Base-by-base conservation (phyloP, 37 sponge, comb jelly and placozoan genomes). In the Ephydatia muelleri region DNA sequence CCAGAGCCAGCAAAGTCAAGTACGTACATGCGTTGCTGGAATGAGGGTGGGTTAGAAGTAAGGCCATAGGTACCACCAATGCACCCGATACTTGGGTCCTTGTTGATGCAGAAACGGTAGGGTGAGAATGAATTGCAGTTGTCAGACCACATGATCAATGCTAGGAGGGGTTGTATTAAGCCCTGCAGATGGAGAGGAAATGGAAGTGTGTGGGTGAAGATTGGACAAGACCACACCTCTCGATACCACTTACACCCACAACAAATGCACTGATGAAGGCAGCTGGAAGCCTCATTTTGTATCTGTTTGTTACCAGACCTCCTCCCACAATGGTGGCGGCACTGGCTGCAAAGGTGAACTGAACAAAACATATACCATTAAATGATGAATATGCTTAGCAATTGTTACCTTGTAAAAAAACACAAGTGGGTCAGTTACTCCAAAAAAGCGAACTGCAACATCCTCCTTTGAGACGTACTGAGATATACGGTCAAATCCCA, bases 1-100 rank as follows among this genome's bases (percentile, higher is more conserved):
- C 97, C 97, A 36, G 94, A 94, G 38, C 97, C 94, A 37, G 97
- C 97, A 91, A 96, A 94, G 43, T 96, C 97, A 30, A 96, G 83
- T n/a, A 91, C 83, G 71, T 96, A 96, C 36, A 94, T n/a, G 25
- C 78, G 82, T 2, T 43, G 6, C 43, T 6, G 43, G 43, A 43
- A 43, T 3, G 43, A 9, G 43, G 43, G 43, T 6, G 6, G 43
- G 43, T 43, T 6, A 43, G 43, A 43, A 43, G 43, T 43, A 43
- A 3, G 43, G 43, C 43, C 43, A 6, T 43, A 43, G 43, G 43
- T 43, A 3, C 43, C 43, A 43, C 43, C 43, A 43, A 43, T 9
- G 6, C 43, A 43, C 43, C 43, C 43, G 6, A 43, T 6, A 43
- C 38, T 14, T 35, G 77, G 82, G 35, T 21, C 26, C 3, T 38